Base-by-base conservation (phyloP, 1,140 invertebrate genomes). In the Drosophila melanogaster region DNA sequence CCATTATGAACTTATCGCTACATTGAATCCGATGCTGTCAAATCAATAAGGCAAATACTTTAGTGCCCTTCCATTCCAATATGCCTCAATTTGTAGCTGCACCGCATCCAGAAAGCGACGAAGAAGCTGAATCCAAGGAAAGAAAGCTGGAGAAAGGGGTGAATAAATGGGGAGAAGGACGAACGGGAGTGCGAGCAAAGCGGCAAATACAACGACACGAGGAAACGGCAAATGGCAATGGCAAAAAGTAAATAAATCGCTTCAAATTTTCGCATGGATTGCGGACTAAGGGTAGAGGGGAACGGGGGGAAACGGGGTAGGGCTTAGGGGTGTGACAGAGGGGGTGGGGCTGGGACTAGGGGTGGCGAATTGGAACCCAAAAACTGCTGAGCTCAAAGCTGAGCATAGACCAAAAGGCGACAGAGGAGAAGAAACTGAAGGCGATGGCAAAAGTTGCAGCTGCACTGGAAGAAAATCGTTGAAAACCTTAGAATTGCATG, bases 171-270 rank as follows among this genome's bases (percentile, higher is more conserved):
- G 44, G 24, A 15, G 61, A 41, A 17, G 38, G 38, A 19, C 10
- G 58, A 6, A 46, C 30, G 30, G 33, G 58, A 43, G 59, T 61
- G 59, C 57, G 59, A n/a, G 53, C 57, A n/a, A 54, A 67, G 65
- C 65, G 65, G 47, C 65, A 81, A 55, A 73, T 55, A 79, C 60
- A 79, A 80, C 57, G 57, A 80, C 54, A 77, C 53, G 57, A 70
- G 54, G 72, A 76, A 80, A 83, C 75, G 80, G 74, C 74, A 76
- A 77, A 77, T 77, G 74, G 81, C 76, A 84, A 86, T 85, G 81
- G 81, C 83, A 86, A 86, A 86, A 86, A 86, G 83, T 86, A 86
- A 86, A 86, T 86, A 86, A 86, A 86, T 86, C 83, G 83, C 79
- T 87, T 86, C 83, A 86, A 86, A 86, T 86, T 86, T 86, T 86